Evolutionary conservation across 2,888 invertebrate species (phyloP).

Genomic region (Actias luna): DNA sequence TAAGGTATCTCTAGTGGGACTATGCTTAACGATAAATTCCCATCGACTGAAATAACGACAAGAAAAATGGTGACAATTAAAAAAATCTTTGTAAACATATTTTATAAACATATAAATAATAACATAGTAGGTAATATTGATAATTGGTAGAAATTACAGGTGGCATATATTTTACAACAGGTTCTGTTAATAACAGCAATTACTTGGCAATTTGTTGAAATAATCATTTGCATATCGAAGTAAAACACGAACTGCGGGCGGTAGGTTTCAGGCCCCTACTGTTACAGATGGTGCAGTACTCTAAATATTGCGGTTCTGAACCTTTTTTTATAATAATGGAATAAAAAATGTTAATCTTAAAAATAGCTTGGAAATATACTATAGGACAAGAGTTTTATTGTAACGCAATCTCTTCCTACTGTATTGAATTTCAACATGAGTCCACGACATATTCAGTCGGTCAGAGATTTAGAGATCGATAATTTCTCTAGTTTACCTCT

Average conservation of each 20-base stretch:
- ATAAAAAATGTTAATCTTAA: not conserved
- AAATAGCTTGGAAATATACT: not conserved
- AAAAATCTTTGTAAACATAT: no score
- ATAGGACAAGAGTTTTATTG: no score
- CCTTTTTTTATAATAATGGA: conserved; percentile 18
- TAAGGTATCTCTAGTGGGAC: no score
- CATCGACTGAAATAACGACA: no score
- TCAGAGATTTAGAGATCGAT: no score
- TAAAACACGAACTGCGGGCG: conserved; percentile 27
- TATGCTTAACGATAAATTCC: no score
- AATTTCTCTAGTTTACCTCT: no score
- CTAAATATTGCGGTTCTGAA: conserved; percentile 20
- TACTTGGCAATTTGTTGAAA: conserved; percentile 36
- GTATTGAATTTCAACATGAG: no score
- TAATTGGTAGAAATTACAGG: conserved; percentile 14
- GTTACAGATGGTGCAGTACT: conserved; percentile 51
- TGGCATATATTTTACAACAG: conserved; percentile 27
- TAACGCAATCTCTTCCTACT: no score
- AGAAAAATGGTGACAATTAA: no score
- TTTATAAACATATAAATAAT: not conserved
- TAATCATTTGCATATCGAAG: conserved; percentile 46
- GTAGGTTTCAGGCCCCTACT: conserved; percentile 25
- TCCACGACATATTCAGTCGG: no score
- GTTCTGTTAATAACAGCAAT: conserved; percentile 18
- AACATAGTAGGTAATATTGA: not conserved